Evolutionary conservation across 2,888 invertebrate genomes (phyloP), one percentile per base, ranked within the genome.

Genomic region (Eupsilia transversa): DNA sequence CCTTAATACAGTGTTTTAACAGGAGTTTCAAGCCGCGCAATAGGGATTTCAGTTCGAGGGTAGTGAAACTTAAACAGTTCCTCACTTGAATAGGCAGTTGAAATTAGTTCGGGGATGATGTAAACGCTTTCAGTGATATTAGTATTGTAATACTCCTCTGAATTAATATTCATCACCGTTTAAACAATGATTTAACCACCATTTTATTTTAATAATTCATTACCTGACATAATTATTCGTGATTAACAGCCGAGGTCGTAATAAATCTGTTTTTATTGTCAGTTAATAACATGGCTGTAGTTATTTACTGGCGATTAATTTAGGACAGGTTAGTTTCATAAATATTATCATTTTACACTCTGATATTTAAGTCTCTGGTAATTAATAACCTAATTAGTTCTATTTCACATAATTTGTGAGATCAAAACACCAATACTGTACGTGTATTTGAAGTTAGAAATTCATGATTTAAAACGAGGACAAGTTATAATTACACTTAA

Each of bases 211-310:
- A 72, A 74, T 72, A 78, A 72, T 85, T 79, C 35, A 78, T 73
- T 69, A 75, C 61, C 63, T 80, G 71, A 54, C 46, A 67, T 67
- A 72, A 78, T 82, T 77, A 76, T 80, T 70, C 65, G 46, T 86
- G 71, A 86, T 83, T 80, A 87, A 80, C 67, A 73, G 59, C 56
- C 61, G 76, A 66, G 56, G 76, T 64, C 33, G 49, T 75, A 33
- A 86, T 87, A 86, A 83, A 87, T 86, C 63, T 60, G 61, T 33
- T 72, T 84, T 86, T 87, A 87, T 77, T 77, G 60, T 77, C 68
- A 70, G 68, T 77, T 80, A 83, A 87, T 87, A 79, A 83, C 59
- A 61, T 46, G 5, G 35, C 27, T 60, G 17, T 67, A 70, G 72
- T 82, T 82, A 77, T 79, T 79, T 77, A 79, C 46, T 63, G 73